A percentile compares a stretch with the other conserved stretches of the same genome.
Conservation (phyloP, 2,113 vertebrate species). For the Lamprotornis superbus region DNA sequence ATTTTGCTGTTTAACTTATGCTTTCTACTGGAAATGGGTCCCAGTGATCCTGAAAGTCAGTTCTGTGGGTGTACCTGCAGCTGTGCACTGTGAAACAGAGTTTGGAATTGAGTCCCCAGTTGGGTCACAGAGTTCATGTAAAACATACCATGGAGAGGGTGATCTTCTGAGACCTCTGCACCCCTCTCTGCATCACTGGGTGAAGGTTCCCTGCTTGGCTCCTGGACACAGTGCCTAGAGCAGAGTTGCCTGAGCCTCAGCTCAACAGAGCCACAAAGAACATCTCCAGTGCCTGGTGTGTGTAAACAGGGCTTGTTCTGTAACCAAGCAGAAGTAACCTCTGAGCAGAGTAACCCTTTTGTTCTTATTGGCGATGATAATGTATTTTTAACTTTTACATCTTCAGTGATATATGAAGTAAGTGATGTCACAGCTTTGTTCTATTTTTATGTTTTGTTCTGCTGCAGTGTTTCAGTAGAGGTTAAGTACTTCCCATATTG, state of each 20-base stretch:
- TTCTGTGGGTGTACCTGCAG: background rate
- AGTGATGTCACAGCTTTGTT: background rate
- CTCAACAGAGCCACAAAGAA: background rate
- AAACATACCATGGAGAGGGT: background rate
- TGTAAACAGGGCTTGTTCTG: background rate
- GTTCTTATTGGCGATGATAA: background rate
- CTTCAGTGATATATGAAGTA: background rate
- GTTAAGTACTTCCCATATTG: background rate
- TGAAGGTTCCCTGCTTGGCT: background rate
- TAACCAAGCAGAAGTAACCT: background rate
- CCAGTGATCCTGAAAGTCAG: background rate
- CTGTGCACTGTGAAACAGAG: background rate
- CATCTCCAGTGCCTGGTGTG: rapidly evolving
- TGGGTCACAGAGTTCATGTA: background rate
- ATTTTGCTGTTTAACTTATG: background rate
- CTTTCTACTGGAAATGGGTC: background rate
- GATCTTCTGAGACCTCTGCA: background rate
- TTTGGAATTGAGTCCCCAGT: background rate
- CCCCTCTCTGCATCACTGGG: background rate
- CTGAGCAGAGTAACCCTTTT: background rate
- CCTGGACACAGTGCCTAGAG: background rate
- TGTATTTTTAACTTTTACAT: background rate
- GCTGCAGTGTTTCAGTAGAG: background rate
- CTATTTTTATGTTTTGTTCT: background rate
- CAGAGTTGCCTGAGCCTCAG: background rate